Conservation (phyloP, 2,797 vertebrate genomes). For the Sebastes taczanowskii region DNA sequence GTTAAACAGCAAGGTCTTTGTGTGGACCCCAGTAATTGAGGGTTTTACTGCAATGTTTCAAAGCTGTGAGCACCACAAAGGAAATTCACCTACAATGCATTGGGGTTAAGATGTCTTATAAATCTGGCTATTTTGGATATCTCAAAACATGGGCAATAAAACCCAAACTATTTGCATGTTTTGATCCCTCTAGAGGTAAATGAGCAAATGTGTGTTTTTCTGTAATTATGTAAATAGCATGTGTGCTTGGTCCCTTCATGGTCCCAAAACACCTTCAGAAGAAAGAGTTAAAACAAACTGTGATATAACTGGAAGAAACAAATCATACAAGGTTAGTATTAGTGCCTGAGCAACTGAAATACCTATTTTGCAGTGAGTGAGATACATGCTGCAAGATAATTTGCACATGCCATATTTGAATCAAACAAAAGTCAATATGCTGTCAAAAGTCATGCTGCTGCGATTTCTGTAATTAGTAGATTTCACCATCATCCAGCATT, state of each 20-base stretch:
- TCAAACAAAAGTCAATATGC: slow-evolving; percentile 19
- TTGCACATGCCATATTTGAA: slow-evolving; percentile 30
- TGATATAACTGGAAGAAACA: neutral
- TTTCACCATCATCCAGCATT: slow-evolving; percentile 10
- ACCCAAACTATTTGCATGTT: neutral
- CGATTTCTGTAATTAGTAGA: slow-evolving; percentile 22
- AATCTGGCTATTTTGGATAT: neutral
- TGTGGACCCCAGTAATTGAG: neutral
- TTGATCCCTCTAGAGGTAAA: neutral
- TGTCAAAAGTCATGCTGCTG: slow-evolving; percentile 38
- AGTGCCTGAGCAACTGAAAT: neutral
- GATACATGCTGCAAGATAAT: slow-evolving; percentile 33
- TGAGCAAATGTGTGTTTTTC: neutral
- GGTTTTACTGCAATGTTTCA: neutral
- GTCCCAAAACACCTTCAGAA: neutral
- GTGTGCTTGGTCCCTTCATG: neutral
- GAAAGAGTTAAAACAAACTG: neutral
- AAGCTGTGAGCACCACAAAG: neutral
- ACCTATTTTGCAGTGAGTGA: slow-evolving; percentile 5
- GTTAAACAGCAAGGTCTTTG: neutral
- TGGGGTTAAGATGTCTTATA: neutral
- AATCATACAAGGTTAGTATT: slow-evolving; percentile 16
- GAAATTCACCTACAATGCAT: neutral
- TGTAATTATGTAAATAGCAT: neutral
- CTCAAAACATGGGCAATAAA: neutral